Percentiles rank a stretch among this genome's conserved stretches.
Conservation (phyloP, 2,888 invertebrate species). For the Galerucella calmariensis region DNA sequence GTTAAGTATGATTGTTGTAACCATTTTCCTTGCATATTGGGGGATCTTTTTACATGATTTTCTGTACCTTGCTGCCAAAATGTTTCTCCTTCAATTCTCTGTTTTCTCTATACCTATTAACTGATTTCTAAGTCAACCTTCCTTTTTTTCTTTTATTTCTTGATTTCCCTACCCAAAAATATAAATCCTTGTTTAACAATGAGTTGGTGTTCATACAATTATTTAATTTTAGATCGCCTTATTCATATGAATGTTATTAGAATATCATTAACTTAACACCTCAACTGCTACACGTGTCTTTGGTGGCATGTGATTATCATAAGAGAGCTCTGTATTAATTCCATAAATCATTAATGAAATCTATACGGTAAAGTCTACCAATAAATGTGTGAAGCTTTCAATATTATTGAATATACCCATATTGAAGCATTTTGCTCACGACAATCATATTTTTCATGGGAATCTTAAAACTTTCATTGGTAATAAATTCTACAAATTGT, state of each 20-base stretch:
- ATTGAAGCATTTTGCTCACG: no score
- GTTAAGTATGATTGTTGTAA: no score
- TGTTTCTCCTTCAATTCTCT: no score
- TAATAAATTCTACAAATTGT: no score
- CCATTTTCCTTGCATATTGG: no score
- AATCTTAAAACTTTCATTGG: no score
- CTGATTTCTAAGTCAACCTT: background rate
- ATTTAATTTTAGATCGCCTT: conserved; percentile 4
- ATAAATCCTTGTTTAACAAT: background rate
- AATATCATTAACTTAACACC: conserved; percentile 9
- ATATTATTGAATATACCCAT: no score
- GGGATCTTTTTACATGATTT: no score
- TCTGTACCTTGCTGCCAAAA: no score
- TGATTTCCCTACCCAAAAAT: background rate
- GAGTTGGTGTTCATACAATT: background rate
- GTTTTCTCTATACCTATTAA: no score
- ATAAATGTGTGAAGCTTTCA: background rate
- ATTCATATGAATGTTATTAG: conserved; percentile 1
- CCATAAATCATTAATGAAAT: background rate
- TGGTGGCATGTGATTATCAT: background rate
- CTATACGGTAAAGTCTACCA: background rate
- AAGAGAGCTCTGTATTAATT: background rate
- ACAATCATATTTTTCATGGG: no score
- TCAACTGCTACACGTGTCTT: conserved; percentile 1
- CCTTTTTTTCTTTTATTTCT: background rate